Percentiles rank a stretch among this genome's conserved stretches.
These are phyloP conservation scores for Agrotis segetum DNA, from an alignment of 2,888 invertebrate species.

Conservation along the genomic window DNA sequence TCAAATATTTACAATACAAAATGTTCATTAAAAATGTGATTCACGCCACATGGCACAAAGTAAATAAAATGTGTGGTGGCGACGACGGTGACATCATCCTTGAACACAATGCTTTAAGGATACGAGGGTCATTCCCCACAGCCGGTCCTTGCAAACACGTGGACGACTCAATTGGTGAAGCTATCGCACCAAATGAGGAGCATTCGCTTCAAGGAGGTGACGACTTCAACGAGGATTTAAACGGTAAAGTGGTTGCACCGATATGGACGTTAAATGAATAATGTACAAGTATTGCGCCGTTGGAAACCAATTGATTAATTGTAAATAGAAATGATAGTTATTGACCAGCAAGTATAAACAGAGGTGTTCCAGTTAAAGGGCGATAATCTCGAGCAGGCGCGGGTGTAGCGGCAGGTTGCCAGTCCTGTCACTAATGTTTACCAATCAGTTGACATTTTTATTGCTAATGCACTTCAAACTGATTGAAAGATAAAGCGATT, in stretches of 20 bases:
- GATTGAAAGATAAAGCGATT: constrained; percentile 45
- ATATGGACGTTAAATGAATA: constrained; percentile 34
- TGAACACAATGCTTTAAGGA: constrained; percentile 65
- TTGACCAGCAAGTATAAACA: constrained; percentile 69
- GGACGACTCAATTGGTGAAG: constrained; percentile 31
- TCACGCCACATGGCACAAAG: constrained; percentile 65
- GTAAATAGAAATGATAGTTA: constrained; percentile 43
- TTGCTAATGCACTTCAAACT: constrained; percentile 51
- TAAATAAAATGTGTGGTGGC: constrained; percentile 65
- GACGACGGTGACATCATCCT: constrained; percentile 70
- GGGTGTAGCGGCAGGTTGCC: constrained; percentile 37
- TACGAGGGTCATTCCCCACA: constrained; percentile 67
- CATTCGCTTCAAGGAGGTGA: constrained; percentile 15
- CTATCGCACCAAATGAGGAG: constrained; percentile 34
- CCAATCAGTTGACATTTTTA: constrained; percentile 55
- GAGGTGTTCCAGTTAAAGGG: constrained; percentile 73
- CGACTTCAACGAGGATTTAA: constrained; percentile 26
- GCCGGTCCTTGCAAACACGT: constrained; percentile 41
- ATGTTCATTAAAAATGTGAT: constrained; percentile 59
- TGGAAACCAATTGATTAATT: constrained; percentile 46
- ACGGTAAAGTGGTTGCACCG: constrained; percentile 8
- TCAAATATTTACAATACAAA: constrained; percentile 63
- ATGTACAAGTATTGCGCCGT: constrained; percentile 23
- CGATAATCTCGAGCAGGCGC: constrained; percentile 70
- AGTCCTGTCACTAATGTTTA: constrained; percentile 45